Base-by-base conservation (phyloP, 2,797 vertebrate genomes). In the Naso thynnoides region DNA sequence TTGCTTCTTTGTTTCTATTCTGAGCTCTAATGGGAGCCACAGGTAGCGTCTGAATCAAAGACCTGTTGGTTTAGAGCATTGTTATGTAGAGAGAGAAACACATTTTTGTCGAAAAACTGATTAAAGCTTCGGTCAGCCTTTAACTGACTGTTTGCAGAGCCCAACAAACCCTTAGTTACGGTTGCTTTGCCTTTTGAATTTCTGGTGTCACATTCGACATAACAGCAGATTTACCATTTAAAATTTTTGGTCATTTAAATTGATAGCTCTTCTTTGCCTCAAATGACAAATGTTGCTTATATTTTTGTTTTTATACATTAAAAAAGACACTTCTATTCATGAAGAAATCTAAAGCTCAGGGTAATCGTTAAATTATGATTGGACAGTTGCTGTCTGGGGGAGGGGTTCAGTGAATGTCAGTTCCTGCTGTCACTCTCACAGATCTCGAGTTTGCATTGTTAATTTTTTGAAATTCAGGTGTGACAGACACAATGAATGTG, bases 21-120 rank as follows among this genome's bases (percentile, higher is more conserved):
- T 26, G 33, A 55, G 52, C 48, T 65, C 18, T 18, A 19, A 29
- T 63, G 69, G 44, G 41, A 86, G 63, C 68, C 62, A 83, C 83
- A 80, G 53, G 79, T 81, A 67, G 54, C 44, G 18, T 60, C 41
- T 61, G 31, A 70, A 55, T 67, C 69, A 60, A 31, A 55, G n/a
- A 81, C 71, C 57, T 84, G 59, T 76, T 78, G 74, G 58, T 69
- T 53, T 45, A 44, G 9, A 33, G 33, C 6, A 23, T 13, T 18
- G 11, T 29, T 39, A n/a, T 47, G 19, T 19, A 26, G 29, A 47
- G 10, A 54, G 33, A 60, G 42, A 29, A n/a, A 52, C n/a, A 29
- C 8, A 21, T 16, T 24, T 54, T 36, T 36, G 42, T 2, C 31
- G 44, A 39, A 64, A 47, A 24, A 63, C 33, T 36, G 33, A 36